Base-by-base conservation (phyloP, 1,140 invertebrate genomes). In the Varroa destructor region DNA sequence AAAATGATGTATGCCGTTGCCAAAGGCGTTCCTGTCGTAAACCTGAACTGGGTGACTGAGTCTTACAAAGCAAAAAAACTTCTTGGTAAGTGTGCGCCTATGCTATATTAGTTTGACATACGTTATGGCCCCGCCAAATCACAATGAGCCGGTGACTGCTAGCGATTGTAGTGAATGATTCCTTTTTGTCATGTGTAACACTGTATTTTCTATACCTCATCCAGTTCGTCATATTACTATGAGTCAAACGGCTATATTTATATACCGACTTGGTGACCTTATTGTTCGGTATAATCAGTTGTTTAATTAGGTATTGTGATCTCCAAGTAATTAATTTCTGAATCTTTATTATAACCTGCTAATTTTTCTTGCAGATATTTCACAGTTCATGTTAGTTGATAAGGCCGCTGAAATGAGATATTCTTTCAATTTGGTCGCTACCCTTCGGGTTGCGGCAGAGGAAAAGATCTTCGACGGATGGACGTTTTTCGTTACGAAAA, bases 1-100 rank as follows among this genome's bases (percentile, higher is more conserved):
- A 67, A 67, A 37, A 67, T 67, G 61, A 67, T 67, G 61, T 67
- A 67, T 46, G 61, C 61, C 3, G 46, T 67, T 12, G 61, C 61
- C 12, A n/a, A 40, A n/a, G 61, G 61, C 40, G 40, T 67, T 40
- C 61, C 61, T 46, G 61, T 67, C 1, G 14, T 67, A 10, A 40
- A 46, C 61, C 46, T 46, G 1, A 67, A 37, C 12, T 67, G 61
- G 61, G 36, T 67, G 12, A 25, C 2, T 2, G 61, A 67, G 8
- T 67, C 61, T 36, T 40, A 14, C 14, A 40, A 67, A 67, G 61
- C 61, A 46, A 67, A 67, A 12, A n/a, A 40, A 67, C 40, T 67
- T 67, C 61, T 67, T 37, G 61, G 61, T 67, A 40, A 67, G 61
- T 5, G 6, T 40, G 42, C 57, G 57, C 14, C 12, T 25, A 58